A percentile compares a stretch with the other conserved stretches of the same genome.
phyloP scores from a whole-genome alignment of 2,888 invertebrate genomes.

The Drosophila niveifrons region DNA sequence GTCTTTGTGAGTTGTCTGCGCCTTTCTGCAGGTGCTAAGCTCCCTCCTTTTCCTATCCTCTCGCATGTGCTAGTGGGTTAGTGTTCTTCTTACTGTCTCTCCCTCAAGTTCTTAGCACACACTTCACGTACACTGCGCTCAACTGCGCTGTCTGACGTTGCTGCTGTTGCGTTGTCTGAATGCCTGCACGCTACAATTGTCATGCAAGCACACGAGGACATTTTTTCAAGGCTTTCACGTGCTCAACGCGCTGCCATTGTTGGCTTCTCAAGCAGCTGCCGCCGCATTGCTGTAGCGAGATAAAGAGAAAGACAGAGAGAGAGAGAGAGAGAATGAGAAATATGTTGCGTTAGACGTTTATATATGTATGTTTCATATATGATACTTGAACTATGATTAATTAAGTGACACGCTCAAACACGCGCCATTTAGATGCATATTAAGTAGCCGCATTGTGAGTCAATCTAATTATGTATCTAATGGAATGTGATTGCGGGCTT shows the following conservation, averaged over 20 bases:
- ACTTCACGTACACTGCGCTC: slow-evolving; percentile 74
- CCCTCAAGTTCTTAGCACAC: slow-evolving; percentile 64
- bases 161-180: slow-evolving; percentile 73
- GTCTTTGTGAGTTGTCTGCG: slow-evolving; percentile 54
- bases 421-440: slow-evolving; percentile 66
- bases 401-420: slow-evolving; percentile 53
- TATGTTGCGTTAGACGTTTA: slow-evolving; percentile 43
- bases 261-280: slow-evolving; percentile 51
- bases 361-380: slow-evolving; percentile 15
- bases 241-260: slow-evolving; percentile 44
- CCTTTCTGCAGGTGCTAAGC: slow-evolving; percentile 70
- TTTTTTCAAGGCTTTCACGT: slow-evolving; percentile 74
- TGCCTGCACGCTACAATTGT: slow-evolving; percentile 82
- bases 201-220: slow-evolving; percentile 74
- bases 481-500: not conserved
- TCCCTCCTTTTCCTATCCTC: slow-evolving; percentile 16
- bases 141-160: slow-evolving; percentile 63
- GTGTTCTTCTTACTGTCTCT: slow-evolving; percentile 46
- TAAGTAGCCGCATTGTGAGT: slow-evolving; percentile 38
- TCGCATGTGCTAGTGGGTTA: slow-evolving; percentile 51
- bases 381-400: slow-evolving; percentile 65
- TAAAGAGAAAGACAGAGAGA: slow-evolving; percentile 13
- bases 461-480: slow-evolving; percentile 51
- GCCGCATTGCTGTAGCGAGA: slow-evolving; percentile 42
- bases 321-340: not conserved